Conservation (phyloP, 2,888 invertebrate species). For the Drosophila parthenogenetica region DNA sequence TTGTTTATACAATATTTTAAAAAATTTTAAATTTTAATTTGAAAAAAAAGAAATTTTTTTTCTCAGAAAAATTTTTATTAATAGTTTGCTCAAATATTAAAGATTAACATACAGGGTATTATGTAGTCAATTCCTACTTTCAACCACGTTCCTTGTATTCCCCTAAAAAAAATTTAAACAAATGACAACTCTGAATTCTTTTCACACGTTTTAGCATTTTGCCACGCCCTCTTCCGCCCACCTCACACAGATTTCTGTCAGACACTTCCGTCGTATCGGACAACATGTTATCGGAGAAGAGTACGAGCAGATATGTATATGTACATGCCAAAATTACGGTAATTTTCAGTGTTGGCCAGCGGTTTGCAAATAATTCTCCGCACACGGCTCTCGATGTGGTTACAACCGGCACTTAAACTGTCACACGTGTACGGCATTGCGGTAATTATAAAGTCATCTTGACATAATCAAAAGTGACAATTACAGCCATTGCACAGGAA, state of each 20-base stretch:
- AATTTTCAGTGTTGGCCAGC: constrained; percentile 67
- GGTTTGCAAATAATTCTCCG: constrained; percentile 70
- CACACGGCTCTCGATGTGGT: constrained; percentile 44
- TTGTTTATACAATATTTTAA: too few relatives aligned
- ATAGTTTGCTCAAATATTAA: too few relatives aligned
- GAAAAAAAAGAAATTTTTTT: too few relatives aligned
- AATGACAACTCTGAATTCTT: constrained; percentile 40
- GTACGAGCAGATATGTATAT: constrained; percentile 9
- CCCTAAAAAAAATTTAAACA: background rate
- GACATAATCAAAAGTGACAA: constrained; percentile 83
- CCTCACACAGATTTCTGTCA: constrained; percentile 44
- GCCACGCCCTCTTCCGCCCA: constrained; percentile 56
- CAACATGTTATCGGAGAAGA: constrained; percentile 48
- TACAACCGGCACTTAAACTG: constrained; percentile 78
- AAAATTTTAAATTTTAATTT: too few relatives aligned
- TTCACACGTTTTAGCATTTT: constrained; percentile 45
- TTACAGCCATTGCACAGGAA: constrained; percentile 79
- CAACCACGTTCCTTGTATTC: background rate
- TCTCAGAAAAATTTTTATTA: too few relatives aligned
- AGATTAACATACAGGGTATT: background rate
- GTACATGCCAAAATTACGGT: constrained; percentile 68
- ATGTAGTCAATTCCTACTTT: too few relatives aligned
- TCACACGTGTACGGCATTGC: constrained; percentile 74
- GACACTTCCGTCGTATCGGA: constrained; percentile 58
- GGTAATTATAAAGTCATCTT: constrained; percentile 83